Percentiles rank a stretch among this genome's conserved stretches.
Conservation (phyloP, 2,113 vertebrate genomes). For the Podilymbus podiceps region DNA sequence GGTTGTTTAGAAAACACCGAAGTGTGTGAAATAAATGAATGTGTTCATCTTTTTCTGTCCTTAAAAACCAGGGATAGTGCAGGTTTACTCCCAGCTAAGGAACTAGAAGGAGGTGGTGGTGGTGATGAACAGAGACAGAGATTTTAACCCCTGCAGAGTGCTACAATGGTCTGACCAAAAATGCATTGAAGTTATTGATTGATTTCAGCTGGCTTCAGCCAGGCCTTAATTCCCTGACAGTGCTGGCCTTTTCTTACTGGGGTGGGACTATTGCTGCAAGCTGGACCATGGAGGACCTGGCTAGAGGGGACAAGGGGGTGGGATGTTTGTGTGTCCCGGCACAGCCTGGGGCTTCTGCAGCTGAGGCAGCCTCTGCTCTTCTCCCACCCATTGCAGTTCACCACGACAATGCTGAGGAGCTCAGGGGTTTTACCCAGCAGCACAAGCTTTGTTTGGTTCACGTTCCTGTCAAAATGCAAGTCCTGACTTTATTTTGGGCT, state of each 20-base stretch:
- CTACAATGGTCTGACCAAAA: neutral
- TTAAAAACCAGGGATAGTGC: neutral
- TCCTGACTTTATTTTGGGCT: neutral
- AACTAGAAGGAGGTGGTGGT: neutral
- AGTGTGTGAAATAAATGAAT: neutral
- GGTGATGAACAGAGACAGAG: neutral
- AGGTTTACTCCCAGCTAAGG: neutral
- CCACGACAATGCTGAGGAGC: rapidly evolving
- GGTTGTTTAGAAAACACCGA: neutral
- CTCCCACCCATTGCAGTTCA: neutral
- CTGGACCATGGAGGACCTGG: neutral
- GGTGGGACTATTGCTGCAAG: neutral
- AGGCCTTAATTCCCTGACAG: neutral
- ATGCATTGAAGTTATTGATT: neutral
- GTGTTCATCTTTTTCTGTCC: neutral
- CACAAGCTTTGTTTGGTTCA: neutral
- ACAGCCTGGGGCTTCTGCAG: neutral
- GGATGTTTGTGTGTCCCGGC: rapidly evolving
- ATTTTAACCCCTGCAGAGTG: neutral
- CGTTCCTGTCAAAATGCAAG: neutral
- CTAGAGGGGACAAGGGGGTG: neutral
- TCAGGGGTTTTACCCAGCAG: neutral
- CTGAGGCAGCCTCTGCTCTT: neutral
- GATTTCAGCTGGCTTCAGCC: neutral
- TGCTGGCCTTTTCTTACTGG: neutral